Percentiles rank a stretch among this genome's conserved stretches.
These are phyloP conservation scores for Agapornis roseicollis DNA, from an alignment of 2,113 vertebrate genomes.

Conservation along the genomic window DNA sequence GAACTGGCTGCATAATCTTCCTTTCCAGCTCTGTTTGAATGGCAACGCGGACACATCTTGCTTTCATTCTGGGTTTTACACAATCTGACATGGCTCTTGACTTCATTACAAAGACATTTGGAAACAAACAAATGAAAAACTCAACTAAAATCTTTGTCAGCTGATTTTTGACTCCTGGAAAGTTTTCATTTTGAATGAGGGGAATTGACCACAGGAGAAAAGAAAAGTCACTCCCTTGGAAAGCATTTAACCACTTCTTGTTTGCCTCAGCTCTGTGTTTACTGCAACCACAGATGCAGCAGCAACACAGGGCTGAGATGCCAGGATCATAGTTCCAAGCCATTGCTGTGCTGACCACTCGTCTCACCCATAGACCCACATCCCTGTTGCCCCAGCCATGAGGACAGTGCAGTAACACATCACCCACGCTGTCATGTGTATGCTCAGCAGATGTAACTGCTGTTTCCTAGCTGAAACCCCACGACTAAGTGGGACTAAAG, in stretches of 20 bases:
- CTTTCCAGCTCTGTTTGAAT: not conserved
- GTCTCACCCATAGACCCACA: accelerated
- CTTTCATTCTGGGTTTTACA: slow-evolving; percentile 4
- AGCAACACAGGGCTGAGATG: not conserved
- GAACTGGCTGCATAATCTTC: not conserved
- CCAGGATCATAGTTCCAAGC: not conserved
- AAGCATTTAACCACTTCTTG: not conserved
- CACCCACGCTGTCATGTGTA: not conserved
- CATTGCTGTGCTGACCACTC: not conserved
- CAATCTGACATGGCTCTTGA: not conserved
- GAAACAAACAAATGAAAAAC: not conserved
- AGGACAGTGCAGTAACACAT: not conserved
- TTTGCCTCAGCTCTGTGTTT: not conserved
- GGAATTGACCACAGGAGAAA: not conserved
- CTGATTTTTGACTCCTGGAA: not conserved
- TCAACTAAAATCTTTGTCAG: not conserved
- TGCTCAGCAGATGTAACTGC: not conserved
- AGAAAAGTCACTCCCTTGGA: not conserved
- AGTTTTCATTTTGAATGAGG: not conserved
- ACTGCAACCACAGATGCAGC: not conserved
- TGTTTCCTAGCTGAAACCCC: not conserved
- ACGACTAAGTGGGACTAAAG: not conserved
- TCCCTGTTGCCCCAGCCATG: not conserved
- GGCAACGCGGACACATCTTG: not conserved
- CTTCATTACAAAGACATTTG: slow-evolving; percentile 17